These are phyloP conservation scores for Drosophila lacertosa DNA, from an alignment of 1,140 invertebrate species.

Conservation along the genomic window DNA sequence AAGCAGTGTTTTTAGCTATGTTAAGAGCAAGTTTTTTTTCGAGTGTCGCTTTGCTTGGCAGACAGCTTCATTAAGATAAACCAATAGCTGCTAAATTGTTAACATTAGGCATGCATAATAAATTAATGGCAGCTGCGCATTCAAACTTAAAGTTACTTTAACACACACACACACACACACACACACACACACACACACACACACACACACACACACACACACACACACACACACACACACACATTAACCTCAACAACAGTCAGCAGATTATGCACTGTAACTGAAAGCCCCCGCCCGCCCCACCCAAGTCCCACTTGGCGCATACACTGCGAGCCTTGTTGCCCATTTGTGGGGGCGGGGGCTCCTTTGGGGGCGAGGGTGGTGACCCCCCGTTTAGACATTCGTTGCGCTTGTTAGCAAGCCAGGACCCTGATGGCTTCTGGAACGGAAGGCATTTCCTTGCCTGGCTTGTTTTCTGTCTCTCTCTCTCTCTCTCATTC, in stretches of 20 bases:
- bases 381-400: slow-evolving; percentile 60
- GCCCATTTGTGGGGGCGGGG: slow-evolving; percentile 18
- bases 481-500: slow-evolving; percentile 28
- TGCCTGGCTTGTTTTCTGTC: slow-evolving; percentile 26
- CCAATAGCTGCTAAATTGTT: slow-evolving; percentile 83
- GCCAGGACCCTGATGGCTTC: slow-evolving; percentile 41
- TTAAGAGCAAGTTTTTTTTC: no score
- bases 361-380: slow-evolving; percentile 16
- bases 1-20: no score
- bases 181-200: slow-evolving; percentile 28
- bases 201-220: slow-evolving; percentile 26
- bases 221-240: slow-evolving; percentile 2
- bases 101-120: slow-evolving; percentile 81
- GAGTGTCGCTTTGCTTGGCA: slow-evolving; percentile 24
- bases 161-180: slow-evolving; percentile 32
- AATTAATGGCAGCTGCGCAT: slow-evolving; percentile 61
- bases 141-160: slow-evolving; percentile 66
- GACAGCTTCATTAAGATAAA: slow-evolving; percentile 82
- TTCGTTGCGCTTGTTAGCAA: slow-evolving; percentile 78
- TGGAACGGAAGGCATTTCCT: slow-evolving; percentile 45
- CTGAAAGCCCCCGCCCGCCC: slow-evolving; percentile 10
- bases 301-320: slow-evolving; percentile 31
- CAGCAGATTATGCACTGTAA: slow-evolving; percentile 46
- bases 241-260: slow-evolving; percentile 37
- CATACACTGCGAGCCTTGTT: slow-evolving; percentile 41